These are phyloP conservation scores for Luperina testacea DNA, from an alignment of 2,888 invertebrate genomes.

Conservation along the genomic window DNA sequence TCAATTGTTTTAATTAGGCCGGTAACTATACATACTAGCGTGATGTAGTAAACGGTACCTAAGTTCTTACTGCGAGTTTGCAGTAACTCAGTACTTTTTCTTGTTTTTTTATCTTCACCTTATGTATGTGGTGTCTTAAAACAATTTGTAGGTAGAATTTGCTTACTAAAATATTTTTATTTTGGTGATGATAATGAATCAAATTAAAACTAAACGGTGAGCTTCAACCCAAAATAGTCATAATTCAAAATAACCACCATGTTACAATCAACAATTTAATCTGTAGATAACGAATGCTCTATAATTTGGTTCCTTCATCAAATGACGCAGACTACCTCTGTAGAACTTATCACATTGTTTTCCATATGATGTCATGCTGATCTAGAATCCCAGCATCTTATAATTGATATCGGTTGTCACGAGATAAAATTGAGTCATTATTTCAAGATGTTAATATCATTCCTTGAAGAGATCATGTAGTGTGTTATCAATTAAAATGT, in stretches of 20 bases:
- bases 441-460: conserved; percentile 43
- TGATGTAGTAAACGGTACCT: not conserved
- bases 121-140: not conserved
- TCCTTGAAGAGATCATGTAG: conserved; percentile 21
- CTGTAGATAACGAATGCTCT: conserved; percentile 2
- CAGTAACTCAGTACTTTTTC: not conserved
- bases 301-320: conserved; percentile 28
- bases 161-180: not conserved
- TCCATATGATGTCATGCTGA: conserved; percentile 65
- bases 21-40: not conserved
- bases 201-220: not conserved
- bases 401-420: conserved; percentile 61
- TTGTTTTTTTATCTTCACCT: not conserved
- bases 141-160: not conserved
- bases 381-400: conserved; percentile 53
- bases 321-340: conserved; percentile 43
- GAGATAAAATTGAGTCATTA: conserved; percentile 60
- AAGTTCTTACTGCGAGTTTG: not conserved
- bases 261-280: not conserved
- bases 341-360: conserved; percentile 49
- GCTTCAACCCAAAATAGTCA: not conserved
- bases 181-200: not conserved
- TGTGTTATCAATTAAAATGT: conserved; percentile 53
- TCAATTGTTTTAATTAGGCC: conserved; percentile 2
- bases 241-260: not conserved